Conservation (phyloP, 2,113 vertebrate species). For the Mobula birostris region DNA sequence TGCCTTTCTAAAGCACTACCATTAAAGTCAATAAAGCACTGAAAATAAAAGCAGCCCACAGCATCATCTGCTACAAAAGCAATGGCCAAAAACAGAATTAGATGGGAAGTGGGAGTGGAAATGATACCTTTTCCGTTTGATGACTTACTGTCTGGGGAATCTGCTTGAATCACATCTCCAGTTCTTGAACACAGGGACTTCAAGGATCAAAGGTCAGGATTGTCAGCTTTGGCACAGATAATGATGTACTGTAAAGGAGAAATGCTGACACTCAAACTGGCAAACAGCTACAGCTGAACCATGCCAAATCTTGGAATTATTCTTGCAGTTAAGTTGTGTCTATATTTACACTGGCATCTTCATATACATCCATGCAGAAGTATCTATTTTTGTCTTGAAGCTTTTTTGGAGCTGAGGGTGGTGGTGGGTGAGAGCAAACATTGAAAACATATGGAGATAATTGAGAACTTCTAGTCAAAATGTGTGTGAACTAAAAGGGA, state of each 20-base stretch:
- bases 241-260: slow-evolving; percentile 20
- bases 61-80: slow-evolving; percentile 21
- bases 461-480: background rate
- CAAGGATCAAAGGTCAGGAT: slow-evolving; percentile 31
- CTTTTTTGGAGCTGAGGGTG: background rate
- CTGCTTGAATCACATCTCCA: slow-evolving; percentile 22
- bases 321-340: background rate
- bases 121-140: slow-evolving; percentile 35
- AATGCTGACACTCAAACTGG: slow-evolving; percentile 28
- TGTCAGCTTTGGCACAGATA: slow-evolving; percentile 28
- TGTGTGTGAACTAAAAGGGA: background rate
- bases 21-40: slow-evolving; percentile 7
- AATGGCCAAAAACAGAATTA: slow-evolving; percentile 8
- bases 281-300: background rate
- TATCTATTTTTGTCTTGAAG: slow-evolving; percentile 3
- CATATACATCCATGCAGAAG: background rate
- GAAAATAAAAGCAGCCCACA: background rate
- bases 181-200: background rate
- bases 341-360: slow-evolving; percentile 25
- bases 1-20: background rate
- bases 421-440: background rate
- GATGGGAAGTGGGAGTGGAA: slow-evolving; percentile 35
- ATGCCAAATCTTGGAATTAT: slow-evolving; percentile 26
- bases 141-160: slow-evolving; percentile 30
- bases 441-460: slow-evolving; percentile 15